phyloP scores from a whole-genome alignment of 2,113 vertebrate genomes.

The Stegastes partitus region DNA sequence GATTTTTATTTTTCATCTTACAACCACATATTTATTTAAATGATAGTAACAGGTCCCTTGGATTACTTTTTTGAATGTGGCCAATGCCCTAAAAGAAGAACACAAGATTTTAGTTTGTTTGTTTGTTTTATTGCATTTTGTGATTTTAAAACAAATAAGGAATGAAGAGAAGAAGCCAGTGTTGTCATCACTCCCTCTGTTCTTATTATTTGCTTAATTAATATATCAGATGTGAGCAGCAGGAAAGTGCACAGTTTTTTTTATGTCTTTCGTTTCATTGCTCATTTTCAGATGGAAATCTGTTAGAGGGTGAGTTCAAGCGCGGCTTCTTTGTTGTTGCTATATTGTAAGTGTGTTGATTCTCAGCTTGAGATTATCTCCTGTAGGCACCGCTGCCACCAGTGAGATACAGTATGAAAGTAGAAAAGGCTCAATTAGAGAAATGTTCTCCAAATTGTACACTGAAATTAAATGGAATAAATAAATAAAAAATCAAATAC shows the following conservation, averaged over 20 bases:
- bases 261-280: slow-evolving; percentile 2
- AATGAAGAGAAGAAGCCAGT: background rate
- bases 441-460: slow-evolving; percentile 23
- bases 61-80: too few species aligned
- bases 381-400: slow-evolving; percentile 9
- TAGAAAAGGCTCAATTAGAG: slow-evolving; percentile 50
- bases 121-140: too few species aligned
- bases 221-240: background rate
- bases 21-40: too few species aligned
- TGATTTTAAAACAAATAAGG: background rate
- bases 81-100: too few species aligned
- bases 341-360: slow-evolving; percentile 26
- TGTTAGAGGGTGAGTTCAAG: background rate
- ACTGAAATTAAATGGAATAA: slow-evolving; percentile 26
- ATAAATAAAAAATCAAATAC: slow-evolving; percentile 14
- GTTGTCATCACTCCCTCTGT: background rate
- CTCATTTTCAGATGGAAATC: background rate
- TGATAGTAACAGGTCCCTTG: too few species aligned
- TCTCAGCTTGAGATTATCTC: slow-evolving; percentile 8
- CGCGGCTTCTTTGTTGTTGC: slow-evolving; percentile 11
- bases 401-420: slow-evolving; percentile 23
- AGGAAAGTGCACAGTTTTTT: background rate
- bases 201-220: background rate
- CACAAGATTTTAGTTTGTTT: too few species aligned
- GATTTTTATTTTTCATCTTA: too few species aligned